phyloP scores from a whole-genome alignment of 2,113 vertebrate genomes.

The pig (Sus scrofa) region DNA sequence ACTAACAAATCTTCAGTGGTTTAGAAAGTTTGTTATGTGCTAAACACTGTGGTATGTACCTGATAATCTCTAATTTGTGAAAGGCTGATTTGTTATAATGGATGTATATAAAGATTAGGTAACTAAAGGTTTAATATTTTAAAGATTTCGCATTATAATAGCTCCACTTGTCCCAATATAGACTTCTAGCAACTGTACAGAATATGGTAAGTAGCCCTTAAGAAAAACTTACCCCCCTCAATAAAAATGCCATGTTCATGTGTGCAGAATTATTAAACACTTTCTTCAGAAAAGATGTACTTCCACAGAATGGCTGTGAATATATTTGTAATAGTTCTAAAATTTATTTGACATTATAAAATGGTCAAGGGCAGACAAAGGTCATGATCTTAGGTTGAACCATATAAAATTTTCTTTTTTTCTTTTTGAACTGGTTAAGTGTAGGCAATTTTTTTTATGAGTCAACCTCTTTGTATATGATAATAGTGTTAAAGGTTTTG shows the following conservation, averaged over 20 bases:
- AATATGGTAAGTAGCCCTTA: background rate
- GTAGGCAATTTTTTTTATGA: constrained; percentile 51
- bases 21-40: background rate
- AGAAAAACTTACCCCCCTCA: background rate
- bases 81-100: constrained; percentile 1
- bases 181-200: background rate
- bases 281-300: constrained; percentile 52
- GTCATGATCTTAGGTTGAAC: constrained; percentile 31
- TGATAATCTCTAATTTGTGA: constrained; percentile 33
- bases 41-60: background rate
- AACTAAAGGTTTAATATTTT: constrained; percentile 54
- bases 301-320: constrained; percentile 51
- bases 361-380: constrained; percentile 54
- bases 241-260: background rate
- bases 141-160: constrained; percentile 41
- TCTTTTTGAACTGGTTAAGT: background rate
- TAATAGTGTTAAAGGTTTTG: background rate
- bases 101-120: background rate
- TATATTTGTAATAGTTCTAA: constrained; percentile 69
- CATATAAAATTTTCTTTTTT: constrained; percentile 30
- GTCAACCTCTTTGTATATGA: background rate
- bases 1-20: background rate
- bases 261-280: constrained; percentile 44
- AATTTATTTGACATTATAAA: constrained; percentile 71
- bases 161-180: background rate